Evolutionary conservation across 1,140 invertebrate species (phyloP).

Genomic region (Zaprionus davidi): DNA sequence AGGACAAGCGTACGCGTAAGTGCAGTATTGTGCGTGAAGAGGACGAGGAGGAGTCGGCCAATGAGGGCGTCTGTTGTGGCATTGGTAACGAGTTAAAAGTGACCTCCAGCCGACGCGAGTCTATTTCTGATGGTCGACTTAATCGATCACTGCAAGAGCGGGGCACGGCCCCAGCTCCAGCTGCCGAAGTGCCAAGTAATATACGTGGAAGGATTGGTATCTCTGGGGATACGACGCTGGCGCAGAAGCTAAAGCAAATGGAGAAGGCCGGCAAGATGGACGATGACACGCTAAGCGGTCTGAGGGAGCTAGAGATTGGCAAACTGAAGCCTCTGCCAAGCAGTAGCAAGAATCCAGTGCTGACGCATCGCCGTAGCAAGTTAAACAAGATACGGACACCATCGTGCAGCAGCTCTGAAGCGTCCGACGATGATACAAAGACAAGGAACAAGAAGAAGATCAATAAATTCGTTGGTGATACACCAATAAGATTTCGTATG

Average conservation of each 20-base stretch:
- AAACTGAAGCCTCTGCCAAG: constrained; percentile 86
- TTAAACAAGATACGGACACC: constrained; percentile 92
- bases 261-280: constrained; percentile 66
- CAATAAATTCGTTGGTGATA: constrained; percentile 88
- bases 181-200: constrained; percentile 59
- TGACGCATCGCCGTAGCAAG: constrained; percentile 87
- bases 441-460: constrained; percentile 90
- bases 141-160: constrained; percentile 86
- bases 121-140: constrained; percentile 87
- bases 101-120: constrained; percentile 85
- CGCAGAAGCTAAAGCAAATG: constrained; percentile 78
- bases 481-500: constrained; percentile 86
- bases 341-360: constrained; percentile 84
- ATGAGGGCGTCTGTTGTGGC: constrained; percentile 75
- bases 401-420: constrained; percentile 94
- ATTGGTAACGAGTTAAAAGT: constrained; percentile 84
- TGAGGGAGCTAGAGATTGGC: constrained; percentile 77
- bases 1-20: constrained; percentile 88
- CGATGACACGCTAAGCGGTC: constrained; percentile 68
- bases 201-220: constrained; percentile 70
- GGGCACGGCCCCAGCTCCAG: constrained; percentile 26
- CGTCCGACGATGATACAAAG: constrained; percentile 95
- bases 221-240: constrained; percentile 64
- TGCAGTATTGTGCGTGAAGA: constrained; percentile 95
- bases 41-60: constrained; percentile 90